Evolutionary conservation across 2,113 vertebrate genomes (phyloP).

Genomic region (Hypomesus transpacificus): DNA sequence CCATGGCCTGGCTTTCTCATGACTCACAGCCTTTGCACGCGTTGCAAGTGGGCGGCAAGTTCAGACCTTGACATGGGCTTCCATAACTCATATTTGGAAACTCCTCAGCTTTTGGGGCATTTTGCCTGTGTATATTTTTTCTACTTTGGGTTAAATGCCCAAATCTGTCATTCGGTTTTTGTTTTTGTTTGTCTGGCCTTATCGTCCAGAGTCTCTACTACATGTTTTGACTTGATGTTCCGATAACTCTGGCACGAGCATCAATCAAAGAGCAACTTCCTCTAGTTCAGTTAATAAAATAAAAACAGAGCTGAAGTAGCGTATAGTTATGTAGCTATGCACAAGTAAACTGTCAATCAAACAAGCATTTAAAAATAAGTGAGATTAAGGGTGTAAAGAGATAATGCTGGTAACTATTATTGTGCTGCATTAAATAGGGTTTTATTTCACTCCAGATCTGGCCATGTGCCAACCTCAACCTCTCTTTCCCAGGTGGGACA

Average conservation of each 20-base stretch:
- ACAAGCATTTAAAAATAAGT: constrained; percentile 28
- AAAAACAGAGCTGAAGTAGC: background rate
- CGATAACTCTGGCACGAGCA: constrained; percentile 14
- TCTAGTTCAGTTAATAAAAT: constrained; percentile 9
- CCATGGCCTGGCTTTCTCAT: constrained; percentile 13
- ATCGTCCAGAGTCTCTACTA: background rate
- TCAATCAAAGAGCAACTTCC: constrained; percentile 21
- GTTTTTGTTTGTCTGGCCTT: background rate
- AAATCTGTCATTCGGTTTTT: constrained; percentile 14
- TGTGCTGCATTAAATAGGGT: background rate
- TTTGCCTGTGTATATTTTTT: background rate
- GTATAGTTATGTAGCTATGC: constrained; percentile 17
- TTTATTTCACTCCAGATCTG: constrained; percentile 23
- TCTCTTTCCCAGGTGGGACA: constrained; percentile 41
- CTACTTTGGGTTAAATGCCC: background rate
- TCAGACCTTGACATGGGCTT: background rate
- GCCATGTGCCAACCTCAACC: constrained; percentile 32
- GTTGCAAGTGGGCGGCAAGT: background rate
- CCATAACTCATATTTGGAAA: background rate
- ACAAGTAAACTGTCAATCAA: constrained; percentile 18
- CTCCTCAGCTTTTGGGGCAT: background rate
- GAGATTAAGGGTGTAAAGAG: constrained; percentile 15
- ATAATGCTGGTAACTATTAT: constrained; percentile 25
- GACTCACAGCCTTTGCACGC: background rate
- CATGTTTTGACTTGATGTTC: constrained; percentile 13